phyloP scores from a whole-genome alignment of 1,140 invertebrate genomes.

The Matsumurasca onukii region DNA sequence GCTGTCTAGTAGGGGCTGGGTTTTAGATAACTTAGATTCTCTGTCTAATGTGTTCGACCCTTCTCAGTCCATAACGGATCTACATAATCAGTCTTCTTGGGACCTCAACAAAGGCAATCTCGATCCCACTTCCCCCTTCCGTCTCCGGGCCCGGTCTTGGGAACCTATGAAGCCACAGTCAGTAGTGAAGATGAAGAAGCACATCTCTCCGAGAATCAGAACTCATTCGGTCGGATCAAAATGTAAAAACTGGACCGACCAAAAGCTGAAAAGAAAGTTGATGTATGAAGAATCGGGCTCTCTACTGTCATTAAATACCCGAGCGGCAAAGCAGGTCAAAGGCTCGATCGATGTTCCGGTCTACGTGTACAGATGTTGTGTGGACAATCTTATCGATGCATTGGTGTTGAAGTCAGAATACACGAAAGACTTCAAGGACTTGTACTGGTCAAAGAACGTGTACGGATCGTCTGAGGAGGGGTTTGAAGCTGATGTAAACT shows the following conservation, averaged over 20 bases:
- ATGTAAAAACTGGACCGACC: constrained; percentile 9
- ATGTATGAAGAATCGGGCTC: constrained; percentile 10
- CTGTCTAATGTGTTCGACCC: constrained; percentile 4
- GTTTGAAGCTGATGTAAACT: constrained; percentile 18
- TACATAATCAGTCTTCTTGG: constrained; percentile 8
- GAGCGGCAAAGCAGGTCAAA: constrained; percentile 22
- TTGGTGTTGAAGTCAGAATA: constrained; percentile 36
- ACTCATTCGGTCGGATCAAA: constrained; percentile 42
- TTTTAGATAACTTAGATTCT: constrained; percentile 21
- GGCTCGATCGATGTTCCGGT: constrained; percentile 57
- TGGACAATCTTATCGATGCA: constrained; percentile 43
- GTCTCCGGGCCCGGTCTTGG: constrained; percentile 42
- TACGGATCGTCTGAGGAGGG: no score
- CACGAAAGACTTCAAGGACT: constrained; percentile 14
- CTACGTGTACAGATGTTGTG: constrained; percentile 69
- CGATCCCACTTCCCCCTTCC: constrained; percentile 35
- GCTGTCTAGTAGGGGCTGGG: constrained; percentile 23
- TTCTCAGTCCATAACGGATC: not conserved
- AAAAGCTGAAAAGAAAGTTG: constrained; percentile 11
- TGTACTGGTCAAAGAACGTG: constrained; percentile 10
- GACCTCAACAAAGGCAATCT: constrained; percentile 21
- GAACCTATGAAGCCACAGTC: constrained; percentile 38
- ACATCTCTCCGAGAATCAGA: constrained; percentile 37
- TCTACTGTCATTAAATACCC: not conserved
- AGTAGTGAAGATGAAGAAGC: constrained; percentile 31